These are phyloP conservation scores for Tenebrosternarchus preto DNA, from an alignment of 2,113 vertebrate genomes.

Conservation along the genomic window DNA sequence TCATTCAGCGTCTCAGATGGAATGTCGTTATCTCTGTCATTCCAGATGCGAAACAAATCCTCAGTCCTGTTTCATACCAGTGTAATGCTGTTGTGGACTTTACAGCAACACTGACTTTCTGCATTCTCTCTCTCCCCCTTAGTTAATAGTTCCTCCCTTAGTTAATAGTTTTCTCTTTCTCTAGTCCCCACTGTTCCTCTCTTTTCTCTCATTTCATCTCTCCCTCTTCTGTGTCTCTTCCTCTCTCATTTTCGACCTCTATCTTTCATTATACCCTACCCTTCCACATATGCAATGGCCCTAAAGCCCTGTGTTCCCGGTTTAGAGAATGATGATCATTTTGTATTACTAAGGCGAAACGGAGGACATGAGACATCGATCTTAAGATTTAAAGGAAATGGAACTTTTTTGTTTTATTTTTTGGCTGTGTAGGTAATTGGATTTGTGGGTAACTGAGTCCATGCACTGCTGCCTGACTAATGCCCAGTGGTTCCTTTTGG, in stretches of 20 bases:
- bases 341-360: slow-evolving; percentile 16
- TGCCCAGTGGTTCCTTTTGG: slow-evolving; percentile 20
- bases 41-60: slow-evolving; percentile 25
- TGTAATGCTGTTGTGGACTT: background rate
- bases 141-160: background rate
- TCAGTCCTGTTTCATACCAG: background rate
- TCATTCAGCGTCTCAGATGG: slow-evolving; percentile 20
- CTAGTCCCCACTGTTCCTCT: background rate
- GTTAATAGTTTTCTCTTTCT: background rate
- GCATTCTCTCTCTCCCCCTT: background rate
- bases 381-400: slow-evolving; percentile 46
- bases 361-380: background rate
- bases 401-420: slow-evolving; percentile 17
- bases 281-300: background rate
- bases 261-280: background rate
- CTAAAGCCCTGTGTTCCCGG: background rate
- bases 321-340: slow-evolving; percentile 33
- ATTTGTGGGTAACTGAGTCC: slow-evolving; percentile 39
- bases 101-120: background rate
- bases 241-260: background rate
- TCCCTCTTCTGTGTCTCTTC: background rate
- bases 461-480: slow-evolving; percentile 39
- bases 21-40: slow-evolving; percentile 1
- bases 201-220: background rate
- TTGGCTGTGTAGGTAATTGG: background rate